Conservation (phyloP, 2,888 invertebrate species). For the Cephus spinipes region DNA sequence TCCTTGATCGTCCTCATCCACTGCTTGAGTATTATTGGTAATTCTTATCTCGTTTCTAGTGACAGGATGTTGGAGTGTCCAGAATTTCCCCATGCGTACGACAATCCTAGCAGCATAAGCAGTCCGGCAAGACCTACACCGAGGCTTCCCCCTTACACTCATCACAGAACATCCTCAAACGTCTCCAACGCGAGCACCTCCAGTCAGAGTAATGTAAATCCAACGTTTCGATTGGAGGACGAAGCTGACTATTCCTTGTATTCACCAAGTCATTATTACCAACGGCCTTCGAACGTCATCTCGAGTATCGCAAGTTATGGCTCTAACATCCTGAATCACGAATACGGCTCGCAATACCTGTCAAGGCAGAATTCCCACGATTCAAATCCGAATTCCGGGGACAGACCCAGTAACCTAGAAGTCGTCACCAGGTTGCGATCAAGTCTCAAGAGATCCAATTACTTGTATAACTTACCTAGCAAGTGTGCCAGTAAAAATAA, state of each 20-base stretch:
- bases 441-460: slow-evolving; percentile 81
- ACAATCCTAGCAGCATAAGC: slow-evolving; percentile 70
- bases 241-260: slow-evolving; percentile 67
- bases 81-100: slow-evolving; percentile 69
- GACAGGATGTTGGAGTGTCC: slow-evolving; percentile 60
- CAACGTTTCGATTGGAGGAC: slow-evolving; percentile 74
- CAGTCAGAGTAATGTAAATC: slow-evolving; percentile 73
- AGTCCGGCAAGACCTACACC: slow-evolving; percentile 61
- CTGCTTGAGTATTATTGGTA: neutral
- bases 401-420: slow-evolving; percentile 75
- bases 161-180: slow-evolving; percentile 72
- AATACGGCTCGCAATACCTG: slow-evolving; percentile 56
- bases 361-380: slow-evolving; percentile 69
- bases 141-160: slow-evolving; percentile 69
- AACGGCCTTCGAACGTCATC: slow-evolving; percentile 58
- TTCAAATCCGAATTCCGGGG: slow-evolving; percentile 61
- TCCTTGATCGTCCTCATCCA: neutral
- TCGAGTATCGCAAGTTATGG: slow-evolving; percentile 45
- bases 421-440: slow-evolving; percentile 81
- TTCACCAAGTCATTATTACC: slow-evolving; percentile 68
- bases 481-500: slow-evolving; percentile 70
- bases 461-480: slow-evolving; percentile 69
- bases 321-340: slow-evolving; percentile 51
- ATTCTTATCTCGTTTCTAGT: slow-evolving; percentile 33
- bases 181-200: slow-evolving; percentile 73